A percentile compares a stretch with the other conserved stretches of the same genome.
Evolutionary conservation across 2,797 vertebrate genomes (phyloP).

Genomic region (Hydrocynus forskahlii): DNA sequence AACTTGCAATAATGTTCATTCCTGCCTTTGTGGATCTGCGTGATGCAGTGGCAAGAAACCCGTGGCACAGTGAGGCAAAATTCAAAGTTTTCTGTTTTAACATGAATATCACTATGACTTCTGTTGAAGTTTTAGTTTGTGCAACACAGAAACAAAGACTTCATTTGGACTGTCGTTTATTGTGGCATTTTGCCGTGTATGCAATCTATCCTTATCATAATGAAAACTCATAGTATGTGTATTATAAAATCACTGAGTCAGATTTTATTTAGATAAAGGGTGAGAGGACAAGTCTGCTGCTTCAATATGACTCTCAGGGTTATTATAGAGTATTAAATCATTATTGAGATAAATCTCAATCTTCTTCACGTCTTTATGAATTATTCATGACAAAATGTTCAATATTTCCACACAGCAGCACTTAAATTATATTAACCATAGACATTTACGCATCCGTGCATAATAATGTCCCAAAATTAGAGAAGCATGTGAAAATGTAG

Average conservation of each 20-base stretch:
- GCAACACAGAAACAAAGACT: constrained; percentile 25
- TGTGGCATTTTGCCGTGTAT: constrained; percentile 1
- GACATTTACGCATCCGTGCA: not conserved
- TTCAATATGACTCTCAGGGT: constrained; percentile 53
- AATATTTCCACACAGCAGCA: constrained; percentile 4
- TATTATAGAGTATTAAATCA: constrained; percentile 60
- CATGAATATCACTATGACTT: not conserved
- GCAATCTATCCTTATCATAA: constrained; percentile 31
- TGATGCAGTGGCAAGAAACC: not conserved
- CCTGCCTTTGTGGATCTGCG: constrained; percentile 3
- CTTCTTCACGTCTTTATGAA: constrained; percentile 23
- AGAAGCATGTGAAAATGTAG: not conserved
- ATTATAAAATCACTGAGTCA: constrained; percentile 56
- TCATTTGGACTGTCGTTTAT: constrained; percentile 23
- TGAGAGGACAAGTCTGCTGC: constrained; percentile 46
- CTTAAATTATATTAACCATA: constrained; percentile 8
- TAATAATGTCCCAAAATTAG: not conserved
- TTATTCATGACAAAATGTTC: constrained; percentile 38
- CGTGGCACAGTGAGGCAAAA: not conserved
- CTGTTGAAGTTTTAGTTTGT: not conserved
- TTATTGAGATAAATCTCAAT: constrained; percentile 56
- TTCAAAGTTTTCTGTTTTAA: not conserved
- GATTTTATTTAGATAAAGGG: constrained; percentile 54
- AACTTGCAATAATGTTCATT: constrained; percentile 26
- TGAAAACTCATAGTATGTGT: constrained; percentile 31